Conservation (phyloP, 2,888 invertebrate genomes). For the Drosophila pegasa region DNA sequence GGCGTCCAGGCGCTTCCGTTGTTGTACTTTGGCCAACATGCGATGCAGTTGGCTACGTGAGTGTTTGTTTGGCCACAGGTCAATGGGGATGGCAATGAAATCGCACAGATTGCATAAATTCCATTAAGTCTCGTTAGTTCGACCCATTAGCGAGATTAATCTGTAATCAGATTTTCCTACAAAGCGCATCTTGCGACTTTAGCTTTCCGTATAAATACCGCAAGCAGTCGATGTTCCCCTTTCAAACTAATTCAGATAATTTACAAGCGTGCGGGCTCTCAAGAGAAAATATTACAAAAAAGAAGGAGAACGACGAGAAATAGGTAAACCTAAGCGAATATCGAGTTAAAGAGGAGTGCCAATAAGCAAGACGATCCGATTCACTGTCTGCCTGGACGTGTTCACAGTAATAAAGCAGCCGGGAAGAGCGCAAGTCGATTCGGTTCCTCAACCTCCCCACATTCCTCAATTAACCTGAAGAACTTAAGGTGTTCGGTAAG, state of each 20-base stretch:
- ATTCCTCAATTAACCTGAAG: constrained; percentile 2
- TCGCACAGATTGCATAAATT: neutral
- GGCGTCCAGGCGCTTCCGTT: neutral
- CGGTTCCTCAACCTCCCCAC: neutral
- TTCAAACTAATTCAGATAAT: constrained; percentile 17
- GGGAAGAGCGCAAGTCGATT: neutral
- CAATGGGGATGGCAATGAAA: neutral
- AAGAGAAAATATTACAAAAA: too few relatives aligned
- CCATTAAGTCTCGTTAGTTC: constrained; percentile 4
- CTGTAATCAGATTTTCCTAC: neutral
- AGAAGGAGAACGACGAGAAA: too few relatives aligned
- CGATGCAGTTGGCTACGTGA: neutral
- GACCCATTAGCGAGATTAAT: neutral
- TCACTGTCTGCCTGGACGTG: neutral
- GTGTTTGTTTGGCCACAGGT: constrained; percentile 29
- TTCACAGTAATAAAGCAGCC: neutral
- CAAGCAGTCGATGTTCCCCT: neutral
- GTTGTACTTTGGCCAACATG: constrained; percentile 27
- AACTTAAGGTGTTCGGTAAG: constrained; percentile 9
- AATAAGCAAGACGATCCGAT: neutral
- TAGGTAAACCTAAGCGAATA: constrained; percentile 6
- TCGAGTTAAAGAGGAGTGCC: neutral
- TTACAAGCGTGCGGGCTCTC: neutral
- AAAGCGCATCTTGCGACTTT: neutral
- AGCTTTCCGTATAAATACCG: constrained; percentile 26